Base-by-base conservation (phyloP, 2,888 invertebrate genomes). In the Coelinius sp. region DNA sequence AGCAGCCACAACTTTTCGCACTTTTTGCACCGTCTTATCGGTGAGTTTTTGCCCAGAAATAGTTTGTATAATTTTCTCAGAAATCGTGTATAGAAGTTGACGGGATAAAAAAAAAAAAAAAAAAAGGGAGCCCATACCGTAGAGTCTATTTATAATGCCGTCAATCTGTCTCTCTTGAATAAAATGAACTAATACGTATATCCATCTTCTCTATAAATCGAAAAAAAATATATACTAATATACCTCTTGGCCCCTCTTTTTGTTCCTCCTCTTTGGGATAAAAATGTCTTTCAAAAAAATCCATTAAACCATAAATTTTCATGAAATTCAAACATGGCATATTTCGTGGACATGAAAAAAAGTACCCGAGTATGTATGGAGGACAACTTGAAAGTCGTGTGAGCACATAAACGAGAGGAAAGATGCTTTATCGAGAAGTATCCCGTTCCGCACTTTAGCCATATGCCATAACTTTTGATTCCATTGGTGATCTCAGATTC, bases 381-480 rank as follows among this genome's bases (percentile, higher is more conserved):
- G 27, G 35, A 59, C 12, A 41, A 41, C 22, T 63, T n/a, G 63
- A 41, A 41, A 63, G 63, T 63, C 31, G 14, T 62, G 35, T 6
- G n/a, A n/a, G 38, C 20, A 24, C 38, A 63, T 41, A 63, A 38
- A 63, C n/a, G 41, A 63, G 41, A 20, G 41, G 7, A 63, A 63
- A 63, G 41, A 63, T 41, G 68, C 25, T 68, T 68, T 68, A 68
- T 68, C 59, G 68, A n/a, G n/a, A 59, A 38, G 17, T 46, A 68
- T 62, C 59, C 44, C 62, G 68, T 62, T 68, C 68, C 46, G 68
- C 68, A 68, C 68, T 68, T 31, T 24, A 31, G 24, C 41, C 63
- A 31, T 41, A 59, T n/a, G n/a, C 59, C 59, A 68, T 68, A 68
- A 68, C 68, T 68, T 68, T 68, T 62, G 68, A 59, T 62, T 68